Base-by-base conservation (phyloP, 2,113 vertebrate species). In the Heliornis fulica region DNA sequence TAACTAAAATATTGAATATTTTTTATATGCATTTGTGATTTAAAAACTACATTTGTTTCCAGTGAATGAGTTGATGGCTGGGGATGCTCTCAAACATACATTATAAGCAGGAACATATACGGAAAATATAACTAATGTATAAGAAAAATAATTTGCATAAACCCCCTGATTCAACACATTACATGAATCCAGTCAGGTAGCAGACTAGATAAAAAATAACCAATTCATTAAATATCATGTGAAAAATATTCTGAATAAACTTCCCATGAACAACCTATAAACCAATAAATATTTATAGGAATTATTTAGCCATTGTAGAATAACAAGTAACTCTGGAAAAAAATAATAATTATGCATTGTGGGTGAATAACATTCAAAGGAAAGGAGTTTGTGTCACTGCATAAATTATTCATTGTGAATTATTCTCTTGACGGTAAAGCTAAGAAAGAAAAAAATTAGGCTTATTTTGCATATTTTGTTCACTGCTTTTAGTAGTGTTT, bases 221-320 rank as follows among this genome's bases (percentile, higher is more conserved):
- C 7, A 80, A 83, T 85, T 83, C 29, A 65, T 91, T 96, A 60
- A 23, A 74, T 66, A 90, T 77, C 10, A 32, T 65, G 17, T 59
- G 59, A 94, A 83, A 89, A 91, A 91, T 93, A 90, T 66, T 88
- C 68, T 70, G 54, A 86, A 90, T 75, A 90, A 83, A 83, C 29
- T 77, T 89, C 68, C 61, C 59, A 85, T 80, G 54, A 90, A 63
- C 23, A 71, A 19, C 5, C 45, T 20, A 91, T 94, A 94, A 93
- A 74, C 7, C 63, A 74, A 91, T 85, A 93, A 93, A 83, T 97
- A 93, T 96, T 93, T 95, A 96, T 91, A 12, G 23, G n/a, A 87
- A 77, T 88, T 93, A 74, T 87, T 95, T 88, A 90, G 86, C 50
- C 28, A 75, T 16, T n/a, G 31, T 59, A 66, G 64, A 69, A 93